Evolutionary conservation across 2,113 vertebrate genomes (phyloP).

Genomic region (Prolemur simus): DNA sequence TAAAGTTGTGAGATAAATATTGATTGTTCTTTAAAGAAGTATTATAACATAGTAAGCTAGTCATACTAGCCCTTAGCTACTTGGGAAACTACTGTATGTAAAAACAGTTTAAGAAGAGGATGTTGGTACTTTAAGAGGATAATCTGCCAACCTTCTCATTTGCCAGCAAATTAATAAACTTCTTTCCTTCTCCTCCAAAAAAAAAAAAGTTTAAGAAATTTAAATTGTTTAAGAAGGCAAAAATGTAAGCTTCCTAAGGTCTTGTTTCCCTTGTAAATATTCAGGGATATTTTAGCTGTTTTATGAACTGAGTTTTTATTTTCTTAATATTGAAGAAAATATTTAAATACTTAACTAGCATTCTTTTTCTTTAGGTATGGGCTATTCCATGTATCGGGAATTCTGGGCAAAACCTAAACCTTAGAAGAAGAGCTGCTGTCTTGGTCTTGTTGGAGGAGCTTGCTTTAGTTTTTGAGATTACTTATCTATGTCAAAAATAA

Average conservation of each 20-base stretch:
- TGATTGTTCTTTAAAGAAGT: not conserved
- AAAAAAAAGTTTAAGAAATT: not conserved
- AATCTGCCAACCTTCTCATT: no score
- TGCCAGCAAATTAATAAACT: no score
- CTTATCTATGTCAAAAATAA: conserved; percentile 51
- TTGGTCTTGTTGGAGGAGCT: conserved; percentile 39
- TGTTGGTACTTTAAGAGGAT: no score
- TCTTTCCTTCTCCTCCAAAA: no score
- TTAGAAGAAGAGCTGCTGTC: conserved; percentile 69
- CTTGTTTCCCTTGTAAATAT: not conserved
- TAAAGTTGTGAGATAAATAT: not conserved
- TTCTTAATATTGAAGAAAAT: not conserved
- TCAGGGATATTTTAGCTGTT: not conserved
- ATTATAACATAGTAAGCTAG: not conserved
- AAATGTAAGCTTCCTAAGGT: not conserved
- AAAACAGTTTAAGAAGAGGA: not conserved
- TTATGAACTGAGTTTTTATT: not conserved
- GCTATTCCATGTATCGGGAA: conserved; percentile 93
- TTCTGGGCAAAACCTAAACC: conserved; percentile 86
- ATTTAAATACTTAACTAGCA: not conserved
- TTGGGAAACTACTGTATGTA: not conserved
- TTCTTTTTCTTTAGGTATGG: conserved; percentile 80
- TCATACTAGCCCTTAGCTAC: not conserved
- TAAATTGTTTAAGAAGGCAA: not conserved
- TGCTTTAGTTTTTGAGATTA: conserved; percentile 74